Percentiles rank a stretch among this genome's conserved stretches.
phyloP scores from a whole-genome alignment of 2,888 invertebrate species.

The Crematogaster levior region DNA sequence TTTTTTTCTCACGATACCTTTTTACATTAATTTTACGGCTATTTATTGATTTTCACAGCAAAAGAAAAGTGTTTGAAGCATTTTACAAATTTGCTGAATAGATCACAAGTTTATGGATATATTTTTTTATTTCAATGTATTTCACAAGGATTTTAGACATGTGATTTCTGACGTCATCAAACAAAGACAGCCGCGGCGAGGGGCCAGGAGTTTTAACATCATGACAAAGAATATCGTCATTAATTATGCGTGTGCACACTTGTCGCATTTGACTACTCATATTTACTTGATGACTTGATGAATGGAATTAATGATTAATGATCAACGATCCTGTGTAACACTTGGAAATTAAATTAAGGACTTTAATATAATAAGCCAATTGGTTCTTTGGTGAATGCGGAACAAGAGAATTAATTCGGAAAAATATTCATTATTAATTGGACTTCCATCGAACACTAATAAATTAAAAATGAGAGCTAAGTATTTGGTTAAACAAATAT shows the following conservation, averaged over 20 bases:
- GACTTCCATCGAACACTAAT: neutral
- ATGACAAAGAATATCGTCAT: neutral
- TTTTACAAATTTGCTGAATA: too few relatives aligned
- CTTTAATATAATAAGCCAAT: neutral
- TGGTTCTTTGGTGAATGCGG: neutral
- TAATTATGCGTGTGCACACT: neutral
- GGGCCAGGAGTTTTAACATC: too few relatives aligned
- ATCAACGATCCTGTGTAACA: neutral
- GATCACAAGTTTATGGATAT: too few relatives aligned
- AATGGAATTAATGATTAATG: conserved; percentile 22
- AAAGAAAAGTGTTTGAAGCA: too few relatives aligned
- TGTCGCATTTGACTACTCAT: neutral
- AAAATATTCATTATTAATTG: neutral
- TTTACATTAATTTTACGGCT: too few relatives aligned
- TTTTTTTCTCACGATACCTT: too few relatives aligned
- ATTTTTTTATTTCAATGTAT: too few relatives aligned
- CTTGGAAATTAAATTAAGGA: neutral
- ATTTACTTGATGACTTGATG: conserved; percentile 17
- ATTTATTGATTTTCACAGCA: too few relatives aligned
- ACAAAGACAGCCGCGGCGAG: too few relatives aligned
- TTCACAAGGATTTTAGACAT: too few relatives aligned
- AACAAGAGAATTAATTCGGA: neutral
- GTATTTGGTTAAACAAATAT: neutral
- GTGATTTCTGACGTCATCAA: too few relatives aligned
- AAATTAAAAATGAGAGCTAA: neutral